These are phyloP conservation scores for Onychostoma macrolepis DNA, from an alignment of 2,113 vertebrate genomes.

Conservation along the genomic window DNA sequence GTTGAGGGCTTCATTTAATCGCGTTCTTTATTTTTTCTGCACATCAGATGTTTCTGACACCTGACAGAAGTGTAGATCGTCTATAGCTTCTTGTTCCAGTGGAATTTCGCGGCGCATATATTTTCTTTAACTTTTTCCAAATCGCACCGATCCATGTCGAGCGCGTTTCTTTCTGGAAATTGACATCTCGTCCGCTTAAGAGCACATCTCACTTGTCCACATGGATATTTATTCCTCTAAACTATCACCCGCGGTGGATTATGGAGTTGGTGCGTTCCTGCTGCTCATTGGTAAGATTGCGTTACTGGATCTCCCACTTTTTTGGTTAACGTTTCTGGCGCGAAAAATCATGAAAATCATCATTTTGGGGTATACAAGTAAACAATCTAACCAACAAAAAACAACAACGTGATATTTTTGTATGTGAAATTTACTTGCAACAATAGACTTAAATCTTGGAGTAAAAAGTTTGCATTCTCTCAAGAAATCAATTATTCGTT, in stretches of 20 bases:
- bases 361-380: no score
- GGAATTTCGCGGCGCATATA: neutral
- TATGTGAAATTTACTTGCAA: no score
- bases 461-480: no score
- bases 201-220: neutral
- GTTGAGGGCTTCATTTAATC: neutral
- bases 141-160: neutral
- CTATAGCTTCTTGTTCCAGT: no score
- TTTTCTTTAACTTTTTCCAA: neutral
- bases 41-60: constrained; percentile 61
- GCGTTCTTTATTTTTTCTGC: neutral
- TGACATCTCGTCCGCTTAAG: constrained; percentile 16
- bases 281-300: constrained; percentile 78
- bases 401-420: no score
- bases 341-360: no score
- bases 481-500: no score
- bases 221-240: constrained; percentile 81
- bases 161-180: neutral
- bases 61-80: neutral
- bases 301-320: neutral
- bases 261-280: constrained; percentile 78
- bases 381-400: no score
- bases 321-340: neutral
- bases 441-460: no score
- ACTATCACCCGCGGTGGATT: constrained; percentile 81